Base-by-base conservation (phyloP, 2,113 vertebrate species). In the Spizaetus ornatus region DNA sequence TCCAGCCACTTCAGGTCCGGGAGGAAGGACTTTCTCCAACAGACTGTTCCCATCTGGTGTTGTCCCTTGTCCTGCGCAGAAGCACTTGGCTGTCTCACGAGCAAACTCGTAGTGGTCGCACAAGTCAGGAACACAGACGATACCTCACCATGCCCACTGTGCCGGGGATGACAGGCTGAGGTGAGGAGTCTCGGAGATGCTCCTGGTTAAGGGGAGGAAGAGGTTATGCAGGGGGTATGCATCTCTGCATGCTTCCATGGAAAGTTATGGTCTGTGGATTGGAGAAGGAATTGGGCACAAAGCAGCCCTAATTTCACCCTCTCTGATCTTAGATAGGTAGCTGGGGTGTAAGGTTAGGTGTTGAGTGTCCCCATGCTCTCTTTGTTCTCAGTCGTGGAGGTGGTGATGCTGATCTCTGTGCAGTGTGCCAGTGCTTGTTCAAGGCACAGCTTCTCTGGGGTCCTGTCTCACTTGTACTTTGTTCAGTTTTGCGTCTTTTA, bases 401-500 rank as follows among this genome's bases (percentile, higher is more conserved):
- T 0, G 3, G 53, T 21, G 55, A 23, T 25, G 53, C 59, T 25
- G 50, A 32, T 20, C 9, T 43, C 29, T 0, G 0, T 31, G n/a
- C 2, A 5, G 31, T 13, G 59, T 56, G 59, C 40, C 53, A 20
- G 40, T 0, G 8, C 32, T 48, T 38, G 58, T 22, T 23, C 52
- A 26, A 38, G 83, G 59, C 36, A 10, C 45, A 38, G 65, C 42
- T 69, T 27, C 65, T 40, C 36, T 52, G 42, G 66, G 25, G 9
- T 67, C 32, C 36, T 45, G 23, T 36, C 42, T 74, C 6, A 0
- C 27, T 62, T 79, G 40, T 11, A 5, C 38, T 52, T 56, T 18
- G 13, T 63, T 70, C 11, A 8, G 27, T 53, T 88, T 65, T 65
- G 26, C 7, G 21, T 83, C 67, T 73, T 73, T 73, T 69, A 74